Evolutionary conservation across 2,888 invertebrate species (phyloP), one percentile per base, ranked within the genome.

Genomic region (Chrysina gloriosa): DNA sequence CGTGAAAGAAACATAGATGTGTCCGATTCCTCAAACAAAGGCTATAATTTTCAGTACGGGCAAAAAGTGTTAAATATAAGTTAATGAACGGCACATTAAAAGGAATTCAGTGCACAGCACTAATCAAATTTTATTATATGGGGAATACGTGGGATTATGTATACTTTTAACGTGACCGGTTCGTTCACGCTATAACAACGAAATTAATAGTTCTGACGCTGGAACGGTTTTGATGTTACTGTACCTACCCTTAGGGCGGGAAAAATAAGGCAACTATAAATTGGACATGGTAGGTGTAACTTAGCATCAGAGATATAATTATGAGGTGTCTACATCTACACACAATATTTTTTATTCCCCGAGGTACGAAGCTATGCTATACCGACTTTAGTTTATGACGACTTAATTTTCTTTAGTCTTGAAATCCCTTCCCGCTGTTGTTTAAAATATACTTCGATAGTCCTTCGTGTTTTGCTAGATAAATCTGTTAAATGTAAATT

Each of bases 231-330:
- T 42, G 42, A 42, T 61, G 42, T 61, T 61, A 42, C 42, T 61
- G 27, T 61, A 61, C 58, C 58, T 61, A 45, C 58, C 58, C 58
- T 61, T 25, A 61, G 42, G 58, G 58, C 42, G 58, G 58, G 58
- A 58, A 56, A n/a, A 61, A 23, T 63, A 36, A 67, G 50, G 67
- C 42, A 67, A 56, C 65, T 56, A 54, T 42, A 54, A 67, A 71
- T 71, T 68, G 68, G 71, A 63, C 63, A 68, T 52, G 69, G 68
- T 68, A 61, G 66, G 69, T 70, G 68, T 70, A 71, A 70, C 67
- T 45, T 58, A 64, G 66, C 71, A 54, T 71, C 68, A 70, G 66
- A 65, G 65, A 70, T 70, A 69, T 72, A 72, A 72, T 72, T 72
- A 69, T 54, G 48, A 72, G 72, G 72, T 72, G 72, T 72, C 69